These are phyloP conservation scores for Pollenia amentaria DNA, from an alignment of 2,888 invertebrate genomes.

Conservation along the genomic window DNA sequence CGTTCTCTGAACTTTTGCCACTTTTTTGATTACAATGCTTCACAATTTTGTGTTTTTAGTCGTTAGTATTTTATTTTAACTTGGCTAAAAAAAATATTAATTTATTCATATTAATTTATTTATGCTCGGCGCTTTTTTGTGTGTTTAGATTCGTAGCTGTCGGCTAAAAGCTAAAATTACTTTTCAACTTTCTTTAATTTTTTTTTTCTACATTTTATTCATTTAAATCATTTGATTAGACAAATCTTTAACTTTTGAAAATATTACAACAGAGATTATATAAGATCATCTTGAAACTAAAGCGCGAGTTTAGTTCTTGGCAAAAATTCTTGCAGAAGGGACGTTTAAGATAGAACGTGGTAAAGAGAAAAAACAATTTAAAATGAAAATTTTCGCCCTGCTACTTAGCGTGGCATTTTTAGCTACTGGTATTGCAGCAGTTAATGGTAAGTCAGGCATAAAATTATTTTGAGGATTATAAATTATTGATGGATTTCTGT, in stretches of 20 bases:
- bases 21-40: slow-evolving; percentile 22
- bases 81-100: slow-evolving; percentile 35
- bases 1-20: slow-evolving; percentile 63
- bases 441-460: slow-evolving; percentile 55
- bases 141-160: neutral
- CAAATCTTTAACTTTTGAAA: slow-evolving; percentile 12
- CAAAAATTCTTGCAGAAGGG: slow-evolving; percentile 49
- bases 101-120: slow-evolving; percentile 43
- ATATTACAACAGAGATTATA: slow-evolving; percentile 51
- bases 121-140: neutral
- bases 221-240: slow-evolving; percentile 38
- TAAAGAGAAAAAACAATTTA: neutral
- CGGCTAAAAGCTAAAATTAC: slow-evolving; percentile 5
- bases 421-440: slow-evolving; percentile 23
- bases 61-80: slow-evolving; percentile 1
- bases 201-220: neutral
- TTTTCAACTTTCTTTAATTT: too few species aligned
- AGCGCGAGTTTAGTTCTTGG: slow-evolving; percentile 56
- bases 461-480: neutral
- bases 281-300: slow-evolving; percentile 56
- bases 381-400: slow-evolving; percentile 58
- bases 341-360: neutral
- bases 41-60: neutral
- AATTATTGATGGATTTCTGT: neutral
- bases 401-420: slow-evolving; percentile 55